Evolutionary conservation across 2,888 invertebrate genomes (phyloP), one percentile per base, ranked within the genome.

Genomic region (Hartigia nigra): DNA sequence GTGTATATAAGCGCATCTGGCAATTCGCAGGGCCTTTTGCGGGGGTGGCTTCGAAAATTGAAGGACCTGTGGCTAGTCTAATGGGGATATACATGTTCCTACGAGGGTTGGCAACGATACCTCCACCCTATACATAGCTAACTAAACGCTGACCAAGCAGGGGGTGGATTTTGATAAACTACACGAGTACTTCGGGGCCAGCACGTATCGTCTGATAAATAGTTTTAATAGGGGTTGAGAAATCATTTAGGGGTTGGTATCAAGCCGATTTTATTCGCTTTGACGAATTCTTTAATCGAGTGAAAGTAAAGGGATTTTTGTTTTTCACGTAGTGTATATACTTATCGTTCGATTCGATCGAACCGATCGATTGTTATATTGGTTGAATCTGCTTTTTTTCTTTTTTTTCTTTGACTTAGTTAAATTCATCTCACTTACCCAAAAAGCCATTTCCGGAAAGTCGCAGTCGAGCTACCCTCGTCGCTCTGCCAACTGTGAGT

Each of bases 401-500:
- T 39, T 23, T 55, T 39, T 1, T 23, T 55, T 55, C 23, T 23
- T 5, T 39, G 14, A 14, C 0, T 23, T 23, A 0, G 14, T 23
- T 14, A 70, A 31, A 14, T 82, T 81, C 88, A 88, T 88, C 23
- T 23, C 86, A 90, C 91, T 91, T 89, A 91, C 91, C 88, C 79
- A 55, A 55, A 55, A 83, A 83, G 78, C 81, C 85, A 84, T 88
- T 88, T 79, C 85, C 86, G 78, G 87, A 86, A 39, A 91, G 89
- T 34, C 91, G 86, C 23, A 89, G 83, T 37, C 89, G 86, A 76
- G 91, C 91, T 77, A 91, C 89, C 83, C 90, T 90, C 76, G 90
- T 91, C 70, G 91, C 91, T 77, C 89, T 86, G 82, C 87, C 83
- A 77, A 91, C 85, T 77, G 91, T 91, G 77, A 91, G 84, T 76